A percentile compares a stretch with the other conserved stretches of the same genome.
Evolutionary conservation across 2,113 vertebrate genomes (phyloP).

Genomic region (Macrotis lagotis): DNA sequence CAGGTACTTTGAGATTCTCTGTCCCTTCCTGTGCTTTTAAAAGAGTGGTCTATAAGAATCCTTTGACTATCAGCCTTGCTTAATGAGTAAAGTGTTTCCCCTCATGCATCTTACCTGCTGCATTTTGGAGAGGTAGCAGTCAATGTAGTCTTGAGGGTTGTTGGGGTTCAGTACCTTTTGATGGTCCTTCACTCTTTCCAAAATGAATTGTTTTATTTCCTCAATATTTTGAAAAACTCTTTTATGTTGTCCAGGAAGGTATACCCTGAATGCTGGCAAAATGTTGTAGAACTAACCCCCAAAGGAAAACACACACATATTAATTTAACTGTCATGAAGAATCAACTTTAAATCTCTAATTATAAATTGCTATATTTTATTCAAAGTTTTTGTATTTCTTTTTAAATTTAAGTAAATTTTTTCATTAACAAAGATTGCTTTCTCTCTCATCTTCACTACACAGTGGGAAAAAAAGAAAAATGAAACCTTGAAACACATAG

Average conservation of each 20-base stretch:
- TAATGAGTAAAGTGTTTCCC: neutral
- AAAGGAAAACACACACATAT: neutral
- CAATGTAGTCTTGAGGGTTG: conserved; percentile 84
- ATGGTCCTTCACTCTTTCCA: conserved; percentile 81
- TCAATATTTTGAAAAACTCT: neutral
- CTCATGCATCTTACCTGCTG: conserved; percentile 80
- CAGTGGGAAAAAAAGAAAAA: neutral
- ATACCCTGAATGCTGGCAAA: conserved; percentile 23
- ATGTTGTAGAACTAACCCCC: conserved; percentile 50
- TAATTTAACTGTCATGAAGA: neutral
- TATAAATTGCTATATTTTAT: neutral
- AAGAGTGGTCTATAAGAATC: neutral
- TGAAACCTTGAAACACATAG: neutral
- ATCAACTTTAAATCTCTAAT: neutral
- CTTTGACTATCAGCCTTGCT: neutral
- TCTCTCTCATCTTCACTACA: neutral
- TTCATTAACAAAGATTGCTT: neutral
- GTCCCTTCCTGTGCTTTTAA: neutral
- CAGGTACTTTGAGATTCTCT: neutral
- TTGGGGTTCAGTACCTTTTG: conserved; percentile 78
- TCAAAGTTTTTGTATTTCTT: neutral
- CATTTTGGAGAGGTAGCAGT: conserved; percentile 86
- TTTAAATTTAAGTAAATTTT: neutral
- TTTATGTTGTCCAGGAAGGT: conserved; percentile 50
- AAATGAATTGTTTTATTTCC: neutral